Evolutionary conservation across 2,113 vertebrate species (phyloP).

Genomic region (Tautogolabrus adspersus): DNA sequence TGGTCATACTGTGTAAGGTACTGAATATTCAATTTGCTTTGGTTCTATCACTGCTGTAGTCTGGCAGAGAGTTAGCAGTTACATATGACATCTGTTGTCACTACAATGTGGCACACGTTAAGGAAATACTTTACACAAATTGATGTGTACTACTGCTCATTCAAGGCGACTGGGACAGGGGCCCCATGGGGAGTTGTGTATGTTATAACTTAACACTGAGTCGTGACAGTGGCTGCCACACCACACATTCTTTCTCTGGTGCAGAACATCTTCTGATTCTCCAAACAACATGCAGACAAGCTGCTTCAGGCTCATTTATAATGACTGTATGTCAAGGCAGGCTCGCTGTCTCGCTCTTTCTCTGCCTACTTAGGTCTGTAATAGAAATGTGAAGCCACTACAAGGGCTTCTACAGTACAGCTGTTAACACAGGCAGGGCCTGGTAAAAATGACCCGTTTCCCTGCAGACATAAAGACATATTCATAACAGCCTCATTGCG

Average conservation of each 20-base stretch:
- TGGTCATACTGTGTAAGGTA: constrained; percentile 7
- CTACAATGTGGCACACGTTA: constrained; percentile 40
- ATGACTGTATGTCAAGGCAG: constrained; percentile 54
- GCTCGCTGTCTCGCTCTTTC: constrained; percentile 39
- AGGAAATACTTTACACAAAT: constrained; percentile 32
- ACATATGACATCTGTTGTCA: constrained; percentile 10
- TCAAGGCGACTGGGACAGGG: constrained; percentile 27
- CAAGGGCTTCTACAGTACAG: constrained; percentile 39
- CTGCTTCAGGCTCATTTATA: constrained; percentile 65
- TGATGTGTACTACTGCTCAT: constrained; percentile 38
- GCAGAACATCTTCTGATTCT: constrained; percentile 39
- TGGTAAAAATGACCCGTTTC: constrained; percentile 50
- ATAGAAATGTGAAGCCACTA: constrained; percentile 47
- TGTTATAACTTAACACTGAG: constrained; percentile 42
- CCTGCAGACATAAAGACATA: constrained; percentile 48
- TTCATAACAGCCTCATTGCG: constrained; percentile 48
- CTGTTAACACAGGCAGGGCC: constrained; percentile 53
- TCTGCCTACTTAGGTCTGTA: constrained; percentile 52
- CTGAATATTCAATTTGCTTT: constrained; percentile 25
- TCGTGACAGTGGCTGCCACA: constrained; percentile 33
- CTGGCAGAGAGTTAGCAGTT: constrained; percentile 21
- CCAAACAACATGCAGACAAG: constrained; percentile 62
- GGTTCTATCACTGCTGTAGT: constrained; percentile 6
- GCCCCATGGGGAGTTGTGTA: constrained; percentile 22
- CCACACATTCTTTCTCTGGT: constrained; percentile 18